These are phyloP conservation scores for Fulica atra DNA, from an alignment of 2,113 vertebrate species.

Conservation along the genomic window DNA sequence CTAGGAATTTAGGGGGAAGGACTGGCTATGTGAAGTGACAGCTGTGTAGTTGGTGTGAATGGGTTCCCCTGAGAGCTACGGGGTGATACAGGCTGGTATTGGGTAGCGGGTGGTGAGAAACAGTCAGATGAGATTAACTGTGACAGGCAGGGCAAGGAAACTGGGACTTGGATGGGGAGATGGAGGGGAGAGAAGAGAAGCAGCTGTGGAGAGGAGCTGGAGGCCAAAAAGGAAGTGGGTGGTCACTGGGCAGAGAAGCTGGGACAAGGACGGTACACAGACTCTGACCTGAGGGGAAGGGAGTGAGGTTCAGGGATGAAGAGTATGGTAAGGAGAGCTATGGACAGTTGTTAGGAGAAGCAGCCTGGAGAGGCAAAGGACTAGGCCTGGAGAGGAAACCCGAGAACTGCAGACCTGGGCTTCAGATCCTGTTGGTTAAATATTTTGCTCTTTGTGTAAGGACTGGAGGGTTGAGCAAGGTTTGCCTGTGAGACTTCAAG, in stretches of 20 bases:
- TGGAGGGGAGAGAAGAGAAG: not conserved
- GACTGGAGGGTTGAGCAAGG: not conserved
- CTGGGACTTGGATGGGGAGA: not conserved
- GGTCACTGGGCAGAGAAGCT: not conserved
- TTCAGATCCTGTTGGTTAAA: not conserved
- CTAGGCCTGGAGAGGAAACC: fast-evolving
- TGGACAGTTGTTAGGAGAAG: not conserved
- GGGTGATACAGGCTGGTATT: not conserved
- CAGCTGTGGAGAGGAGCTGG: not conserved
- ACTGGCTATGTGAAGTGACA: not conserved
- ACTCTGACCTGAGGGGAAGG: not conserved
- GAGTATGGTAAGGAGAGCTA: fast-evolving
- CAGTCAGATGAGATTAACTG: not conserved
- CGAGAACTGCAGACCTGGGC: fast-evolving
- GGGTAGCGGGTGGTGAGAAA: not conserved
- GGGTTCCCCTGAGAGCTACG: not conserved
- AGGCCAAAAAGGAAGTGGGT: not conserved
- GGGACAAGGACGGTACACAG: fast-evolving
- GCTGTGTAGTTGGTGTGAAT: fast-evolving
- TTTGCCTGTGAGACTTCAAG: not conserved
- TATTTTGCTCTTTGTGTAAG: not conserved
- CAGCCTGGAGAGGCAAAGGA: not conserved
- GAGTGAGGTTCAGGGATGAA: not conserved
- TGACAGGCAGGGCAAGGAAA: not conserved
- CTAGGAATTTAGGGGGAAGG: not conserved